phyloP scores from a whole-genome alignment of 2,888 invertebrate species.

The Melipona bicolor region DNA sequence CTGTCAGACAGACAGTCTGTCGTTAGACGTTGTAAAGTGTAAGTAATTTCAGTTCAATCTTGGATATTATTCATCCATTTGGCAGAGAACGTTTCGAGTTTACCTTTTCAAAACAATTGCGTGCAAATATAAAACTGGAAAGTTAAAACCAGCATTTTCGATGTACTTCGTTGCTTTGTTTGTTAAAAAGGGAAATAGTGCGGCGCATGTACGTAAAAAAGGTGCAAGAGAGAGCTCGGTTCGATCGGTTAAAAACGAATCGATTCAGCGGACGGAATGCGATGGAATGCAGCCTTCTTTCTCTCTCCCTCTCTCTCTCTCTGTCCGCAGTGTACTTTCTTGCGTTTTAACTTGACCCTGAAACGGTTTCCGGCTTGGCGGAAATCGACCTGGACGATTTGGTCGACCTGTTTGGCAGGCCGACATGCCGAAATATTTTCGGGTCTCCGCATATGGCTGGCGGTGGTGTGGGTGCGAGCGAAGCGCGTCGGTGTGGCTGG shows the following conservation, averaged over 20 bases:
- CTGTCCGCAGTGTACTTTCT: constrained; percentile 37
- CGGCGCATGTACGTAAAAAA: too few species aligned
- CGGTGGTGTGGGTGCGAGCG: too few species aligned
- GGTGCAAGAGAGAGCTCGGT: background rate
- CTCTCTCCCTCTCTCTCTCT: background rate
- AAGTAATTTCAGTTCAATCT: too few species aligned
- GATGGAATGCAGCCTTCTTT: constrained; percentile 1
- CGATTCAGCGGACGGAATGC: background rate
- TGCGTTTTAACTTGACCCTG: constrained; percentile 43
- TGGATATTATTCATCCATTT: too few species aligned
- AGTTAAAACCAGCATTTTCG: too few species aligned
- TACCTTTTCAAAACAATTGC: too few species aligned
- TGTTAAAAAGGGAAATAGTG: too few species aligned
- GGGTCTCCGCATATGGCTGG: constrained; percentile 43
- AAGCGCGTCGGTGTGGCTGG: background rate
- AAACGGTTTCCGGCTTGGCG: constrained; percentile 39
- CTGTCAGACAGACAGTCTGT: too few species aligned
- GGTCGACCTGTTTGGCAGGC: constrained; percentile 53
- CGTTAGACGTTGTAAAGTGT: too few species aligned
- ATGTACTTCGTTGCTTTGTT: too few species aligned
- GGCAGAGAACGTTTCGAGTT: too few species aligned
- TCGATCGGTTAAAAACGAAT: background rate
- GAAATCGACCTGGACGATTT: constrained; percentile 57
- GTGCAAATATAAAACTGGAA: too few species aligned
- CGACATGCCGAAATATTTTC: constrained; percentile 53